Conservation (phyloP, 2,888 invertebrate genomes). For the Drosophila kokeensis region DNA sequence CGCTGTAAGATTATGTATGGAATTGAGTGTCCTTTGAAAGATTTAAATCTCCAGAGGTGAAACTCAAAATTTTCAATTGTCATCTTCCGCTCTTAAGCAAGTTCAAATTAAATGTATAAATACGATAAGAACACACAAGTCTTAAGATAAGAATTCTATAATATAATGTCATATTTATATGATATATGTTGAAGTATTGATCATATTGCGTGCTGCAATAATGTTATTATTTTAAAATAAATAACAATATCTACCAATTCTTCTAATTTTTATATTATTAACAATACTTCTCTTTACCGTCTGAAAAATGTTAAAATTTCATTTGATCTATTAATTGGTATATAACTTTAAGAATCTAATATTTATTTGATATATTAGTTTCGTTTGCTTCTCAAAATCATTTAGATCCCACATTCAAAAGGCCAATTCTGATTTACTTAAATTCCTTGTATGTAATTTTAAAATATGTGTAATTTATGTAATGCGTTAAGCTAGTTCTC, state of each 20-base stretch:
- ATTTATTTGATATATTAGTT: neutral
- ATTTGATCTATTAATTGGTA: neutral
- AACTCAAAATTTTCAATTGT: neutral
- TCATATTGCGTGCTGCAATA: neutral
- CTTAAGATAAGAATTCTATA: neutral
- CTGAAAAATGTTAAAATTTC: neutral
- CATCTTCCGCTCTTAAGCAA: neutral
- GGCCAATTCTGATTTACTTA: too few species aligned
- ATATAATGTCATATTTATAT: neutral
- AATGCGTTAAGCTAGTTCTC: neutral
- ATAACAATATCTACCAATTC: neutral
- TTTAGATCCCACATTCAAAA: neutral
- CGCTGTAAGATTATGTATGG: neutral
- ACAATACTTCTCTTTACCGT: neutral
- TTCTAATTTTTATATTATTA: neutral
- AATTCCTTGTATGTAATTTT: neutral
- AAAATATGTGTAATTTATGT: slow-evolving; percentile 11
- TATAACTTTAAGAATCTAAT: neutral
- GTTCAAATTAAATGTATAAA: neutral
- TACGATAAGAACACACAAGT: neutral
- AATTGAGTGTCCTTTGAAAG: neutral
- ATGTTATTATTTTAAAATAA: neutral
- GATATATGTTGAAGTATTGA: neutral
- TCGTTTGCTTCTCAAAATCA: neutral
- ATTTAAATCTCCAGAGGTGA: neutral